Base-by-base conservation (phyloP, 2,113 vertebrate genomes). In the Illadopsis cleaveri region DNA sequence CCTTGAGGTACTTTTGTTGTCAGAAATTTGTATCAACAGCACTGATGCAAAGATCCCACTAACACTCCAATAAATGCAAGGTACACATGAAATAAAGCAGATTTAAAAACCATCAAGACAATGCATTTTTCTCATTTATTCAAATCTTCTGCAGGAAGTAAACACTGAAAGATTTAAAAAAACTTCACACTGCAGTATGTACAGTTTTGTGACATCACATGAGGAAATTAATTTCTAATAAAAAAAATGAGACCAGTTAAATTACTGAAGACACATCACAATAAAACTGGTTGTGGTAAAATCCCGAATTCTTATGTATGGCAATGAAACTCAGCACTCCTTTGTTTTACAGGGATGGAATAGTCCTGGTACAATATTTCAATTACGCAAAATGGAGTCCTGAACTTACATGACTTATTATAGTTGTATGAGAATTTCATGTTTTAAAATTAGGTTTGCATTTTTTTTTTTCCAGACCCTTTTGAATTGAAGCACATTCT, bases 111-210 rank as follows among this genome's bases (percentile, higher is more conserved):
- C 93, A 96, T 93, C 90, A 90, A 97, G 96, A 97, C 95, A 97
- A 98, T 98, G 92, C 96, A 97, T 97, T 98, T 98, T 98, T 96
- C 91, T 98, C 98, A 98, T 98, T 98, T 98, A 98, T 98, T 98
- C 98, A 98, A 98, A 98, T 98, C 96, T 98, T 98, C 97, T 98
- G 97, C 98, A 98, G 98, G 98, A 98, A 98, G 97, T 98, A 98
- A 98, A 98, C 98, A 98, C 97, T 98, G 98, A 98, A 97, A 98
- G 98, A 98, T 97, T 97, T 98, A 97, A 98, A 98, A 98, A 98
- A 98, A 98, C 97, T 97, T 97, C 98, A 98, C 98, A 98, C 98
- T 97, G 97, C 95, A 97, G 96, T 98, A 98, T 98, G 94, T 98
- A 98, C 98, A 98, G 96, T 98, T 98, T 97, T 96, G 97, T 98